Evolutionary conservation across 2,113 vertebrate species (phyloP).

Genomic region (Myodes glareolus): DNA sequence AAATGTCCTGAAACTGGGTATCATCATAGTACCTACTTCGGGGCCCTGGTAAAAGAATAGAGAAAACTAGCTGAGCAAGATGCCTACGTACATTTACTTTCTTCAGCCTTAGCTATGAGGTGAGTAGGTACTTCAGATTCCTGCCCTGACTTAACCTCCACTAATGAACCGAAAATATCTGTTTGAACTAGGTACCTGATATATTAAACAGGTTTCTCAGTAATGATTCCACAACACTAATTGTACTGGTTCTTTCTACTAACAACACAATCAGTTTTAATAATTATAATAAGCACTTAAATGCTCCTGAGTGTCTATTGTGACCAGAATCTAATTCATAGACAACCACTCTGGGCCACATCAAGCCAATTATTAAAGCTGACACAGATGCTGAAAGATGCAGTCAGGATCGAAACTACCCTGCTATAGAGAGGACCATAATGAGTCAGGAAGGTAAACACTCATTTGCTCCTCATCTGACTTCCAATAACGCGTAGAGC

Average conservation of each 20-base stretch:
- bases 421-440: not conserved
- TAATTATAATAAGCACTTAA: constrained; percentile 27
- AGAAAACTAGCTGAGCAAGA: not conserved
- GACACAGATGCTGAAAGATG: not conserved
- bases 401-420: not conserved
- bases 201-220: not conserved
- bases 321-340: not conserved
- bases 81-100: not conserved
- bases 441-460: not conserved
- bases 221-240: not conserved
- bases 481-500: not conserved
- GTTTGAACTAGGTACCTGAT: not conserved
- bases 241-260: not conserved
- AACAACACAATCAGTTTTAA: not conserved
- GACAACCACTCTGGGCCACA: not conserved
- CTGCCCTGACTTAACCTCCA: not conserved
- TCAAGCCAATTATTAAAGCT: not conserved
- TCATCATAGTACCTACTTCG: not conserved
- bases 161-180: not conserved
- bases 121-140: not conserved
- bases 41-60: no score
- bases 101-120: not conserved
- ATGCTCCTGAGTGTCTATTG: not conserved
- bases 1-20: not conserved
- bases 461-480: not conserved